phyloP scores from a whole-genome alignment of 2,797 vertebrate species.

The Muscicapa comitata region DNA sequence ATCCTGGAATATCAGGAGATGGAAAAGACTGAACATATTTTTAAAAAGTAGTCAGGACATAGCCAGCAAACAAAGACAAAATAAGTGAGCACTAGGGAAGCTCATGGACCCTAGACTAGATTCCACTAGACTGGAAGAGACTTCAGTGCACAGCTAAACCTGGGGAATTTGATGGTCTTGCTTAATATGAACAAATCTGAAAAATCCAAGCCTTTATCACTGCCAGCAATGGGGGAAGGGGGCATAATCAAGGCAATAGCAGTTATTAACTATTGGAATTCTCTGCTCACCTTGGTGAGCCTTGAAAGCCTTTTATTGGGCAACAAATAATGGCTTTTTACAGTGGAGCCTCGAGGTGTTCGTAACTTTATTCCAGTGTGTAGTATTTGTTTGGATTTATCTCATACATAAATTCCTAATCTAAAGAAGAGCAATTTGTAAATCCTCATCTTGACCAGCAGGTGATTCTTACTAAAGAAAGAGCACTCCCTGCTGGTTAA shows the following conservation, averaged over 20 bases:
- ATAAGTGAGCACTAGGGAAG: not conserved
- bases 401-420: not conserved
- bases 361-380: not conserved
- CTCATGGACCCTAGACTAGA: not conserved
- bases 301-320: not conserved
- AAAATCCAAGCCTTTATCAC: not conserved
- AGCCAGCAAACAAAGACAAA: not conserved
- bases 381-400: not conserved
- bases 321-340: not conserved
- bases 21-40: not conserved
- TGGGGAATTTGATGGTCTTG: not conserved
- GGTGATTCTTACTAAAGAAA: constrained; percentile 30
- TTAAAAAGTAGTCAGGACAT: not conserved
- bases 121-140: not conserved
- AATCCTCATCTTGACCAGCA: not conserved
- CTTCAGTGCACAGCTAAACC: not conserved
- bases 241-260: not conserved
- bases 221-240: not conserved
- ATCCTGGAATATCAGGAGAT: not conserved
- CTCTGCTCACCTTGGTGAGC: not conserved
- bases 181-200: not conserved
- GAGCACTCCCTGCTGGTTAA: constrained; percentile 43
- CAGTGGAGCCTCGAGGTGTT: not conserved
- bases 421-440: not conserved
- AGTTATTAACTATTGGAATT: not conserved